These are phyloP conservation scores for Pitta sordida DNA, from an alignment of 2,113 vertebrate genomes.

Conservation along the genomic window DNA sequence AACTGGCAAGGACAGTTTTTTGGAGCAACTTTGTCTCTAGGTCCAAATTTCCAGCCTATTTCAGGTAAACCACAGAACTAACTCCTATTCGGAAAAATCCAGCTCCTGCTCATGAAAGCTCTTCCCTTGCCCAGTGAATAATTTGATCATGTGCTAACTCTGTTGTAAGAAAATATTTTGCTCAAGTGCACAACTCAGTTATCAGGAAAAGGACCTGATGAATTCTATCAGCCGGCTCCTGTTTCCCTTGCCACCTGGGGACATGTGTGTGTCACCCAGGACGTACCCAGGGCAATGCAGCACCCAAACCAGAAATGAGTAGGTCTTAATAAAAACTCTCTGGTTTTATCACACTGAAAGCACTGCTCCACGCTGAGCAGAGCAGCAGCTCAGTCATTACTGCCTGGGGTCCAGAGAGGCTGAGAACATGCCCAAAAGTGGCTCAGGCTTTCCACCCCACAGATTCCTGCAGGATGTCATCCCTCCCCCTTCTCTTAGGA, in stretches of 20 bases:
- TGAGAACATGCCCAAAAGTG: fast-evolving
- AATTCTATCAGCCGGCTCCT: background rate
- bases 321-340: background rate
- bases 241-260: fast-evolving
- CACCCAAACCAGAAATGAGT: background rate
- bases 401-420: fast-evolving
- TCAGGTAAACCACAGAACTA: background rate
- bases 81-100: background rate
- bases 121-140: background rate
- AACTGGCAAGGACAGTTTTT: background rate
- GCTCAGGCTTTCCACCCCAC: fast-evolving
- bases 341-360: fast-evolving
- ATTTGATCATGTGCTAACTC: too few relatives aligned
- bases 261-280: fast-evolving
- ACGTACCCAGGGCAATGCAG: too few relatives aligned
- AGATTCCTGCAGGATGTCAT: fast-evolving
- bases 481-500: background rate
- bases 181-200: fast-evolving
- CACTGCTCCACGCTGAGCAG: fast-evolving
- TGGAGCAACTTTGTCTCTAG: background rate
- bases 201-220: background rate
- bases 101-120: fast-evolving
- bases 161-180: background rate
- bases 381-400: background rate
- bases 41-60: background rate